A percentile compares a stretch with the other conserved stretches of the same genome.
These are phyloP conservation scores for Zaprionus kolodkinae DNA, from an alignment of 1,140 invertebrate species.

Conservation along the genomic window DNA sequence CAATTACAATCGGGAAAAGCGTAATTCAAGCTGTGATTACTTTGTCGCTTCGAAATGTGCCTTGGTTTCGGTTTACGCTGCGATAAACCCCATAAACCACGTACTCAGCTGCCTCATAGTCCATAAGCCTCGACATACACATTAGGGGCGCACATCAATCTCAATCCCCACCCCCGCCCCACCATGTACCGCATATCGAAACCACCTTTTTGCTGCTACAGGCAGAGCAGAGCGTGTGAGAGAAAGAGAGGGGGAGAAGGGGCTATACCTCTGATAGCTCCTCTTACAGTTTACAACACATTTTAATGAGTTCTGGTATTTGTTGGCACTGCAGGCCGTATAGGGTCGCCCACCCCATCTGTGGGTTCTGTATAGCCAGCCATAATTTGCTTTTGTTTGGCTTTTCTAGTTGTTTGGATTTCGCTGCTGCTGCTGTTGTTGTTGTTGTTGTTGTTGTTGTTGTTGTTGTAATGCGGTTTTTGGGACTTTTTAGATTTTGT, in stretches of 20 bases:
- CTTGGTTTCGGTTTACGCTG: constrained; percentile 19
- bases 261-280: not conserved
- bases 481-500: constrained; percentile 70
- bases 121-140: constrained; percentile 36
- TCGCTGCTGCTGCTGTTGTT: constrained; percentile 10
- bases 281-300: constrained; percentile 41
- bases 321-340: constrained; percentile 23
- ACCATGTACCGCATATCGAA: constrained; percentile 22
- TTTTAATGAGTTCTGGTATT: constrained; percentile 50
- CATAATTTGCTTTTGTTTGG: constrained; percentile 52
- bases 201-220: constrained; percentile 31
- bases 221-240: not conserved
- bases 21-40: constrained; percentile 19
- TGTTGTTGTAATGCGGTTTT: constrained; percentile 37
- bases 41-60: constrained; percentile 27
- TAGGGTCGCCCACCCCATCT: constrained; percentile 17
- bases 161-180: constrained; percentile 18
- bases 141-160: constrained; percentile 31
- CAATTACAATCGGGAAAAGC: not conserved
- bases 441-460: constrained; percentile 11
- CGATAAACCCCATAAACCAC: constrained; percentile 48
- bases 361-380: constrained; percentile 28
- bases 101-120: constrained; percentile 32
- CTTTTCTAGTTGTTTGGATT: constrained; percentile 45
- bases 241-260: not conserved